A percentile compares a stretch with the other conserved stretches of the same genome.
These are phyloP conservation scores for Sylvia borin DNA, from an alignment of 2,797 vertebrate species.

Conservation along the genomic window DNA sequence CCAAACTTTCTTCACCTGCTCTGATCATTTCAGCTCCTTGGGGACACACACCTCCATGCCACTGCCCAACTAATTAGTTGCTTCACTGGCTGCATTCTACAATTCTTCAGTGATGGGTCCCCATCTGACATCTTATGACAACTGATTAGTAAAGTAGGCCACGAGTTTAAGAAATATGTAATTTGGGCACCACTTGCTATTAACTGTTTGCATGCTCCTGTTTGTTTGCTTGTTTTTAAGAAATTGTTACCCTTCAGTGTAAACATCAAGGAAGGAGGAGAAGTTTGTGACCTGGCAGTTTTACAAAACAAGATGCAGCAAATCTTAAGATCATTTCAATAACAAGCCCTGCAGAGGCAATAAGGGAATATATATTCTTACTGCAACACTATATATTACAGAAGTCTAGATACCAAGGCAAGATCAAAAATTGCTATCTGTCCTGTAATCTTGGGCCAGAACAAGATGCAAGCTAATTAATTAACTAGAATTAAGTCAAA, in stretches of 20 bases:
- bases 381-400: not conserved
- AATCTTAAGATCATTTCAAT: not conserved
- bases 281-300: not conserved
- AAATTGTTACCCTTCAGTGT: not conserved
- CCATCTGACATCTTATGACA: slow-evolving; percentile 77
- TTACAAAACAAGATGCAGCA: not conserved
- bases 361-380: not conserved
- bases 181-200: slow-evolving; percentile 63
- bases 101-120: slow-evolving; percentile 74
- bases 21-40: slow-evolving; percentile 61
- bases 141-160: slow-evolving; percentile 79
- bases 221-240: not conserved
- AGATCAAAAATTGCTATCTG: slow-evolving; percentile 1
- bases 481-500: slow-evolving; percentile 47
- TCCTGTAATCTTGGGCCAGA: not conserved
- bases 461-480: not conserved
- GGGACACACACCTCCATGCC: slow-evolving; percentile 72
- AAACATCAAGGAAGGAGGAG: not conserved
- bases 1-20: slow-evolving; percentile 76
- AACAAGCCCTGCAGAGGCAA: not conserved
- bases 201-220: slow-evolving; percentile 64
- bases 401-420: not conserved
- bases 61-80: slow-evolving; percentile 79
- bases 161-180: slow-evolving; percentile 68
- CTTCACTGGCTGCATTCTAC: slow-evolving; percentile 76